Evolutionary conservation across 2,888 invertebrate genomes (phyloP).

Genomic region (Rosalia funebris): DNA sequence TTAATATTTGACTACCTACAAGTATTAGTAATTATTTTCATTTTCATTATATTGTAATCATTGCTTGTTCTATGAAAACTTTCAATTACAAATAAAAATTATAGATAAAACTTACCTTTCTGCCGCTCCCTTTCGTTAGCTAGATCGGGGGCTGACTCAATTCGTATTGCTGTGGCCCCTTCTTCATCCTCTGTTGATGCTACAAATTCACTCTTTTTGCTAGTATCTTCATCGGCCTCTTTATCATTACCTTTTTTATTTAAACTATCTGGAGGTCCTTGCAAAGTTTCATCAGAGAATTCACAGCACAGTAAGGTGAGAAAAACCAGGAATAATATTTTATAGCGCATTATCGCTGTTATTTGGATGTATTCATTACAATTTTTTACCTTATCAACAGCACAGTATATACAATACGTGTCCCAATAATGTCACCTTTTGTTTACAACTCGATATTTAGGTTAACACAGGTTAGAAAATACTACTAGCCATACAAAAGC

Average conservation of each 20-base stretch:
- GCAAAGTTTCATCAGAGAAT: conserved; percentile 54
- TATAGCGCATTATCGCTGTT: conserved; percentile 34
- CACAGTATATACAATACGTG: conserved; percentile 14
- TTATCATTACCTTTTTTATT: conserved; percentile 30
- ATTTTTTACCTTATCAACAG: conserved; percentile 10
- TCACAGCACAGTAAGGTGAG: conserved; percentile 55
- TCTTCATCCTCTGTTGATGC: conserved; percentile 55
- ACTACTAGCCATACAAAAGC: too few relatives aligned
- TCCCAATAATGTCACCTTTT: conserved; percentile 25
- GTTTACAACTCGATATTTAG: conserved; percentile 7
- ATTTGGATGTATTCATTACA: conserved; percentile 12
- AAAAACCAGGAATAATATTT: conserved; percentile 42
- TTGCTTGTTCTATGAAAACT: too few relatives aligned
- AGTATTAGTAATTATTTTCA: too few relatives aligned
- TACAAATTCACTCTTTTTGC: conserved; percentile 53
- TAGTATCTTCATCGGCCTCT: conserved; percentile 23
- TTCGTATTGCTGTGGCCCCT: conserved; percentile 56
- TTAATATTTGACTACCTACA: background rate
- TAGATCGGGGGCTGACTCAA: conserved; percentile 62
- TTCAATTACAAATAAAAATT: too few relatives aligned
- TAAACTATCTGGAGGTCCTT: conserved; percentile 47
- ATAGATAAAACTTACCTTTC: too few relatives aligned
- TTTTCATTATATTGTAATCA: too few relatives aligned
- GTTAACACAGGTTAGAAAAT: conserved; percentile 18
- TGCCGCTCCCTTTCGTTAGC: conserved; percentile 59